Percentiles rank a stretch among this genome's conserved stretches.
These are phyloP conservation scores for Metopolophium dirhodum DNA, from an alignment of 1,140 invertebrate species.

Conservation along the genomic window DNA sequence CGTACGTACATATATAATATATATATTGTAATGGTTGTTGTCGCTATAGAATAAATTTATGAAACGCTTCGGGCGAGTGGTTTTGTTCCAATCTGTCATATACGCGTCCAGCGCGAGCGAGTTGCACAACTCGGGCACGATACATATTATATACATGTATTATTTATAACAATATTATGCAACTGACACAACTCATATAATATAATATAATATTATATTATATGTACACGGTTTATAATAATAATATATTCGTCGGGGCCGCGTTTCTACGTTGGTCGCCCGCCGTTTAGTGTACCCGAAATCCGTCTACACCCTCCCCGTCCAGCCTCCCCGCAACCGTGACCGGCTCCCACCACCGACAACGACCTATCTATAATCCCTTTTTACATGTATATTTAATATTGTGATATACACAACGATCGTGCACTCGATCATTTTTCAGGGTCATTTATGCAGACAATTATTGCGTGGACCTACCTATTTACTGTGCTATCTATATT, in stretches of 20 bases:
- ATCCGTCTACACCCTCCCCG: background rate
- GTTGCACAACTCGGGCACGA: slow-evolving; percentile 29
- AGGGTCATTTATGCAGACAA: background rate
- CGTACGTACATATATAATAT: background rate
- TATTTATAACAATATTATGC: slow-evolving; percentile 15
- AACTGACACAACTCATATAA: background rate
- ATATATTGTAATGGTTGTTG: background rate
- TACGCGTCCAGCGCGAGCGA: background rate
- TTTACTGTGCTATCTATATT: background rate
- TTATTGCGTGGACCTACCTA: background rate
- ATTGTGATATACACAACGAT: background rate
- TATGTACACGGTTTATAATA: background rate
- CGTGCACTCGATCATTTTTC: background rate
- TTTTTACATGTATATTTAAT: background rate
- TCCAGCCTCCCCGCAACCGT: too few species aligned
- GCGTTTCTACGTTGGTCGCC: background rate
- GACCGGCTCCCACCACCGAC: too few species aligned
- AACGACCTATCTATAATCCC: background rate
- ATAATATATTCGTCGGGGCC: background rate
- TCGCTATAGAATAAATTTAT: slow-evolving; percentile 3
- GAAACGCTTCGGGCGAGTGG: slow-evolving; percentile 10
- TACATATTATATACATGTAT: background rate
- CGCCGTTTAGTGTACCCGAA: background rate
- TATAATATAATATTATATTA: background rate
- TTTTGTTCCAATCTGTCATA: slow-evolving; percentile 51